Base-by-base conservation (phyloP, 2,888 invertebrate species). In the Fabriciana adippe region DNA sequence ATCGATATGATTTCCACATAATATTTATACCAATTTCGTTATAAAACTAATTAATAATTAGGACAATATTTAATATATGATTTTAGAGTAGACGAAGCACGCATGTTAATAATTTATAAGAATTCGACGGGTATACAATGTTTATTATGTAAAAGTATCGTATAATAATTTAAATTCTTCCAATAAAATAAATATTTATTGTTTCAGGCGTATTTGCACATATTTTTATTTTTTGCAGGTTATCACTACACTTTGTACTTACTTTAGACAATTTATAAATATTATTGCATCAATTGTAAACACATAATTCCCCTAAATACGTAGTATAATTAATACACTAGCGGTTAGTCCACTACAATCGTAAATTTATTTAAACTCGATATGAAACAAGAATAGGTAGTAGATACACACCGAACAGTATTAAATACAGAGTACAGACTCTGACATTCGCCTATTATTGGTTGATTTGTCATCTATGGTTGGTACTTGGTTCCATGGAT, bases 181-280 rank as follows among this genome's bases (percentile, higher is more conserved):
- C 15, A 31, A 6, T 13, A 48, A 48, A 48, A 13, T 48, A 8
- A 5, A 59, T 56, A 3, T 56, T 16, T 57, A 26, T 26, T n/a
- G 18, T 15, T 41, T 35, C 26, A 57, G 15, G 13, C 26, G 14
- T 53, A 53, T 45, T 54, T 60, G 16, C 11, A 59, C 18, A 14
- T 14, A 21, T 15, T 45, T 53, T 31, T 54, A 15, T 18, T 54
- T 8, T 18, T 55, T 54, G 59, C 59, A 66, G 60, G 66, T 66
- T 66, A 60, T 18, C 31, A 45, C 16, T 53, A 53, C 45, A 31
- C 21, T 66, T 26, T 14, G 21, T 59, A 66, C 60, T 61, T 48
- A 66, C 60, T 35, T 16, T 61, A 55, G 41, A n/a, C 50, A 55
- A 48, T 66, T 61, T 55, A 61, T 55, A 55, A 60, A 55, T 21